phyloP scores from a whole-genome alignment of 2,888 invertebrate species.

The Eudemis profundana region DNA sequence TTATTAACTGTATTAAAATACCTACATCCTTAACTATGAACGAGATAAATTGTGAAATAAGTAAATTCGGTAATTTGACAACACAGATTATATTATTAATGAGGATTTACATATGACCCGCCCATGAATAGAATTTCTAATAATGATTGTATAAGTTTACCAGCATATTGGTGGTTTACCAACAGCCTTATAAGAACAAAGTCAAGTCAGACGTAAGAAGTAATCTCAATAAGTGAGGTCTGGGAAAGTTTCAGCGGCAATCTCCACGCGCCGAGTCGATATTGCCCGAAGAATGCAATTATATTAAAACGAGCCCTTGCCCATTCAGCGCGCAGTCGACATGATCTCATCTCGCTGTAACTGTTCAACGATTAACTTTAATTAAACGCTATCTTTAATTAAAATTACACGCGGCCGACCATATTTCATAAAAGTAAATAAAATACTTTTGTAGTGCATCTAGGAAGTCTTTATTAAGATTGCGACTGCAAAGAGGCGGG shows the following conservation, averaged over 20 bases:
- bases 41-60: too few species aligned
- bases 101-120: slow-evolving; percentile 11
- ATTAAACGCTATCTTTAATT: slow-evolving; percentile 81
- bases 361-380: slow-evolving; percentile 73
- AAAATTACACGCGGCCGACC: slow-evolving; percentile 66
- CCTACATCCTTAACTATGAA: too few species aligned
- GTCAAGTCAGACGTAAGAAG: background rate
- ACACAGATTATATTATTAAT: slow-evolving; percentile 4
- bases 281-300: slow-evolving; percentile 49
- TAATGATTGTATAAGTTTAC: background rate
- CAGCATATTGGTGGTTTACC: background rate
- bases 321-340: slow-evolving; percentile 50
- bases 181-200: background rate
- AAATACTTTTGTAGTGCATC: slow-evolving; percentile 70
- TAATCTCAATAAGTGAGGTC: slow-evolving; percentile 17
- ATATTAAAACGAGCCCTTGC: slow-evolving; percentile 50
- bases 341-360: slow-evolving; percentile 62
- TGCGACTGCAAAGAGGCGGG: slow-evolving; percentile 82
- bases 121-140: slow-evolving; percentile 14
- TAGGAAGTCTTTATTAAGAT: slow-evolving; percentile 85
- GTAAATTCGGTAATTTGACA: background rate
- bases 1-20: too few species aligned
- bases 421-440: slow-evolving; percentile 72
- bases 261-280: slow-evolving; percentile 35
- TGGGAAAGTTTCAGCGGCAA: slow-evolving; percentile 25